Evolutionary conservation across 2,888 invertebrate species (phyloP).

Genomic region (Napeogenes inachia): DNA sequence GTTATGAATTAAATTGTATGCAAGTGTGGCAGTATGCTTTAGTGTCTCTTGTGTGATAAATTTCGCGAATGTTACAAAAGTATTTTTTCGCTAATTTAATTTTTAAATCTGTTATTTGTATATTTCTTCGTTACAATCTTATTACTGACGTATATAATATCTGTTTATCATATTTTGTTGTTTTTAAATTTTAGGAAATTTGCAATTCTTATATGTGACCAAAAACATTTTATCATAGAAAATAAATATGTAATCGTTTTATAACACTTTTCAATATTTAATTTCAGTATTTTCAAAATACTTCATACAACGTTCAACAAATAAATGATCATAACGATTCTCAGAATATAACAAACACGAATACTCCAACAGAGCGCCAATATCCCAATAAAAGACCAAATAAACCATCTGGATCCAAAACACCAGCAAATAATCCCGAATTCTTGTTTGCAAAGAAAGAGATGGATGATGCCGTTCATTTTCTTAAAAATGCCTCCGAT

Average conservation of each 20-base stretch:
- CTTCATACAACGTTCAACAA: slow-evolving; percentile 30
- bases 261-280: neutral
- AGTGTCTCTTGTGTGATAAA: too few species aligned
- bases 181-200: too few species aligned
- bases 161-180: too few species aligned
- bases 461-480: slow-evolving; percentile 38
- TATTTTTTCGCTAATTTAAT: too few species aligned
- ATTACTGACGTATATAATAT: too few species aligned
- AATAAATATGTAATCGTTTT: neutral
- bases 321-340: slow-evolving; percentile 35
- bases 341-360: slow-evolving; percentile 14
- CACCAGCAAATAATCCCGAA: slow-evolving; percentile 21
- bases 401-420: slow-evolving; percentile 19
- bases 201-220: too few species aligned
- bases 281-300: slow-evolving; percentile 38
- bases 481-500: slow-evolving; percentile 36
- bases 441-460: slow-evolving; percentile 38
- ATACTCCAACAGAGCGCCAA: slow-evolving; percentile 29
- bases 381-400: slow-evolving; percentile 13
- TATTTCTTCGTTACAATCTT: too few species aligned
- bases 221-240: neutral
- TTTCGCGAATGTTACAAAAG: too few species aligned
- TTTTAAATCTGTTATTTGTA: too few species aligned
- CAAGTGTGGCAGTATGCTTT: too few species aligned
- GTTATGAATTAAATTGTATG: too few species aligned